Percentiles rank a stretch among this genome's conserved stretches.
phyloP scores from a whole-genome alignment of 2,113 vertebrate genomes.

The Brachyhypopomus occidentalis region DNA sequence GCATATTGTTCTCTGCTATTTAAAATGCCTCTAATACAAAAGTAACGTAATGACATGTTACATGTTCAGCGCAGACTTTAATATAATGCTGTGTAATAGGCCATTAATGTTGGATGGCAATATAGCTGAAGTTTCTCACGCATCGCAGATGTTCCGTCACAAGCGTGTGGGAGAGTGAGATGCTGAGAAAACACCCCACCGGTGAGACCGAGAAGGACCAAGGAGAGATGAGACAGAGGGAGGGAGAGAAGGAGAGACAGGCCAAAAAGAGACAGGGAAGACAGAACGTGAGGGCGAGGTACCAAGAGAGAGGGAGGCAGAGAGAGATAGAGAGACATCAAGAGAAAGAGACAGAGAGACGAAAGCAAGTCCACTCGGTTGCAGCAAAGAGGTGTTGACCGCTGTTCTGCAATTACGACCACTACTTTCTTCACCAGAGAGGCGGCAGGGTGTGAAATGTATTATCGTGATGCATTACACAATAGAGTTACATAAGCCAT shows the following conservation, averaged over 20 bases:
- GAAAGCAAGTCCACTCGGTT: constrained; percentile 23
- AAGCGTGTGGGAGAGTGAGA: constrained; percentile 24
- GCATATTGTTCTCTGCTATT: neutral
- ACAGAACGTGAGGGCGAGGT: neutral
- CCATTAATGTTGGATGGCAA: neutral
- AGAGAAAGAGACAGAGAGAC: neutral
- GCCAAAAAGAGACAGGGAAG: neutral
- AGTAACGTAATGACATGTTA: constrained; percentile 4
- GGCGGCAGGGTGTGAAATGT: constrained; percentile 52
- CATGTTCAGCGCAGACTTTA: constrained; percentile 1
- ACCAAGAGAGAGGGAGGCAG: neutral
- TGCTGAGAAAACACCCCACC: constrained; percentile 18
- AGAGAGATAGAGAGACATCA: constrained; percentile 4
- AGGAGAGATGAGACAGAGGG: neutral
- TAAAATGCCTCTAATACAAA: neutral
- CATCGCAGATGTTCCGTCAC: constrained; percentile 38
- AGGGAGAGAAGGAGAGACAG: neutral
- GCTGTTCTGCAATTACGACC: constrained; percentile 33
- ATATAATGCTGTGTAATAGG: constrained; percentile 2
- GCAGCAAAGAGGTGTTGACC: constrained; percentile 34
- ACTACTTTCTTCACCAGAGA: constrained; percentile 47
- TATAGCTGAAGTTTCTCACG: constrained; percentile 17
- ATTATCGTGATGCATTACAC: constrained; percentile 53
- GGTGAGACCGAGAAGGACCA: neutral
- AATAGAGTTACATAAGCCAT: constrained; percentile 56